Evolutionary conservation across 2,797 vertebrate species (phyloP), one percentile per base, ranked within the genome.

Genomic region (Enteromius afrohamiltoni): DNA sequence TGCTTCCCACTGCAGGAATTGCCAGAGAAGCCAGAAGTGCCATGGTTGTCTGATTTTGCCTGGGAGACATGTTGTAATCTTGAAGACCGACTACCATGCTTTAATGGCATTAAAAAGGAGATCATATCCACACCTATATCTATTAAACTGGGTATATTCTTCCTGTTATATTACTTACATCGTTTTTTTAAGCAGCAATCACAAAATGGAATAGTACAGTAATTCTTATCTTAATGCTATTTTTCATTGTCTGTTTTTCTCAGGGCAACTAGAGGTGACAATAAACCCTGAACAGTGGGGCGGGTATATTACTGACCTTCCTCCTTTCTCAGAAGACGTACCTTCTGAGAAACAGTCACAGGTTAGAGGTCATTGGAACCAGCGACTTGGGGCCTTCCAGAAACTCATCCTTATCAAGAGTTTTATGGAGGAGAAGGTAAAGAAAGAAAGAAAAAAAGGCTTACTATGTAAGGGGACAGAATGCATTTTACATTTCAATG

Each of bases 351-450:
- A 58, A 34, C 73, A 84, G 7, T 51, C 86, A 0, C 37, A 40
- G 14, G 5, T 86, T 79, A 87, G 79, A 81, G 88, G 85, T 5
- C 64, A 86, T 31, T 95, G 94, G 95, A 85, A 91, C 60, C 84
- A 90, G 40, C 91, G 88, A 65, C 80, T 96, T 69, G 93, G 85
- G 37, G 62, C 89, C 40, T 96, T 96, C 89, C 95, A 96, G 85
- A 97, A 97, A 81, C 89, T 96, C 19, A 88, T 96, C 77, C 88
- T 96, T 26, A 91, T 96, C 80, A 96, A 96, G 86, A 93, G 91
- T 83, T 93, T 95, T 89, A 90, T 93, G 89, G 94, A 95, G 90
- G 95, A 96, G 90, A 96, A 96, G 91, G 95, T 96, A 91, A 58
- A 77, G 6, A 21, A 29, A 23, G 16, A 47, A 62, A 7, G 7